phyloP scores from a whole-genome alignment of 2,797 vertebrate genomes.

The Chaetophractus vellerosus region DNA sequence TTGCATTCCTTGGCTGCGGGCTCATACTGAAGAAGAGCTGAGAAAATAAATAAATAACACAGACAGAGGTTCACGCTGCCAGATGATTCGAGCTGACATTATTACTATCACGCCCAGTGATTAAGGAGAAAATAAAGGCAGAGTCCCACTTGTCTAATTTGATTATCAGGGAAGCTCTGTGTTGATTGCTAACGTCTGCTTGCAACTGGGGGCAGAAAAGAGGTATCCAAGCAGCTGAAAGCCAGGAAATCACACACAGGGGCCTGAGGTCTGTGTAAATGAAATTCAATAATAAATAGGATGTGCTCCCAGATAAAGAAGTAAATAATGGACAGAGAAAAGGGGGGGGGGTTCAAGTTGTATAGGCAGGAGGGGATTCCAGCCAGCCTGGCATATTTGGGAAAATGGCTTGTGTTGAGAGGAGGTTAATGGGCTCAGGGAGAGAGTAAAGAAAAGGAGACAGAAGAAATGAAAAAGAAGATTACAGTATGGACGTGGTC shows the following conservation, averaged over 20 bases:
- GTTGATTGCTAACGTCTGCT: constrained; percentile 82
- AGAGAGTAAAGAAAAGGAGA: background rate
- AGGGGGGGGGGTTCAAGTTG: background rate
- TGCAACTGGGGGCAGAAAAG: constrained; percentile 66
- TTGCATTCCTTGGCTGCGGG: constrained; percentile 74
- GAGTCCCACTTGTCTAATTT: constrained; percentile 85
- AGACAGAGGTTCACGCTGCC: constrained; percentile 54
- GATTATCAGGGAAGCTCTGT: constrained; percentile 81
- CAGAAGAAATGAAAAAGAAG: constrained; percentile 40
- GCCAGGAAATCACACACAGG: constrained; percentile 64
- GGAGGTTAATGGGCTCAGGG: background rate
- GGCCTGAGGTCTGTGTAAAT: constrained; percentile 72
- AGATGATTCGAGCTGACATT: constrained; percentile 80
- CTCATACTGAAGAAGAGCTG: constrained; percentile 58
- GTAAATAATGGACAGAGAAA: constrained; percentile 63
- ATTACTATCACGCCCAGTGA: constrained; percentile 84
- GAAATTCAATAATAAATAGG: constrained; percentile 82
- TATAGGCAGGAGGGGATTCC: background rate
- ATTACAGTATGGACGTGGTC: background rate
- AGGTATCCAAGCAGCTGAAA: constrained; percentile 64
- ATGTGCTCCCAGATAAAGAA: constrained; percentile 76
- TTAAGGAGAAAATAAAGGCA: constrained; percentile 84
- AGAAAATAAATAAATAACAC: constrained; percentile 42
- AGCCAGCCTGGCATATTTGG: background rate
- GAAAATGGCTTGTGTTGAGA: constrained; percentile 48